Evolutionary conservation across 2,797 vertebrate species (phyloP), one percentile per base, ranked within the genome.

Genomic region (Fistularia tabacaria): DNA sequence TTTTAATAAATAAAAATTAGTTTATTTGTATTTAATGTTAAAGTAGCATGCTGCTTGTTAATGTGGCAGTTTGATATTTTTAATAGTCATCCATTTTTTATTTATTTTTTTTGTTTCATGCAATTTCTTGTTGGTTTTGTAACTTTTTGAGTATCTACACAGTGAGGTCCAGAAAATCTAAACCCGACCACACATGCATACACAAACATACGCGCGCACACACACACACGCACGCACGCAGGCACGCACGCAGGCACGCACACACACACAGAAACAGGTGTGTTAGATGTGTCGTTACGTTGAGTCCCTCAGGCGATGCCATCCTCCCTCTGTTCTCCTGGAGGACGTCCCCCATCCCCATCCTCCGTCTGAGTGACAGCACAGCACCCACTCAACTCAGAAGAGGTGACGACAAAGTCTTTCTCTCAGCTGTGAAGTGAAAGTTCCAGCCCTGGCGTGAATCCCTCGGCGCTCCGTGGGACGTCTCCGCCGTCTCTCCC

Each of bases 21-120:
- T 86, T 90, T 87, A 91, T 93, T 91, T 92, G 90, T 87, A 88
- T 86, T 84, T 91, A 83, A 53, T 81, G 69, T 87, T 86, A 81
- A 86, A 89, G 85, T 88, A 83, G 88, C 91, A 91, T 92, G 91
- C 91, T 91, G 90, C 88, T 91, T 92, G 91, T 89, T 88, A 90
- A 87, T 91, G 89, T 96, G 91, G 93, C 92, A 93, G 87, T 95
- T 94, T 92, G 76, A 87, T 87, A 81, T 87, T 85, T 89, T 83
- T 85, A 88, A 81, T 87, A 82, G 73, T 90, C 83, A 91, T 91
- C 88, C 89, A 88, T 36, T 53, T 37, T 46, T 46, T 46, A 37
- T 47, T 56, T 45, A 6, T 25, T 25, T 25, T 84, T 85, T 84
- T 85, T 77, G 74, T 82, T 74, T 91, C 90, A 91, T 92, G 91